Evolutionary conservation across 2,113 vertebrate species (phyloP), one percentile per base, ranked within the genome.

Genomic region (Crotalus tigris): DNA sequence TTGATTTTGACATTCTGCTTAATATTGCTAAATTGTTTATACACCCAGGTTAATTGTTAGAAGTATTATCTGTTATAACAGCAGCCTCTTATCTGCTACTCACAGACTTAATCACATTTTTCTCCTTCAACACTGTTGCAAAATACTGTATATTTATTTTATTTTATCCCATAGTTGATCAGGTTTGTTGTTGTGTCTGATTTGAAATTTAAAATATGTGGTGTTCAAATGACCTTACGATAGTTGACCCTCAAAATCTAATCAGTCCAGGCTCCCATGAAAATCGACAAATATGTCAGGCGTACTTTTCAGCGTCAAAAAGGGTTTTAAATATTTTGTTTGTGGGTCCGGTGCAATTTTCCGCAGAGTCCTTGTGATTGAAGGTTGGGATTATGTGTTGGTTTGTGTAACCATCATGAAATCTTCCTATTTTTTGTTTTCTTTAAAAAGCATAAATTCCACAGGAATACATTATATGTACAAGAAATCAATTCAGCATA

Each of bases 121-220:
- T 55, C 92, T 0, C 61, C 92, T 95, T 93, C 93, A 90, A 95
- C 91, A 57, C 75, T 96, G 57, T 95, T 88, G 87, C 81, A 85
- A 97, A 97, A 97, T 96, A 96, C 94, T 75, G 90, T 91, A 92
- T 93, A 93, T 94, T 58, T 96, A 94, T 75, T 58, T 91, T 93
- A 93, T 94, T 85, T 95, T 95, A 94, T 97, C 91, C 95, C 93
- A 89, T 95, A 96, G 89, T 94, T 97, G 97, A 96, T 97, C 94
- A 93, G 75, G 96, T 97, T 97, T 96, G 96, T 96, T 96, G 93
- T 96, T 96, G 93, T 81, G 91, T 94, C 92, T 94, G 88, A 98
- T 98, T 97, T 98, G 97, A 97, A 98, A 98, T 98, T 90, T 98
- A 97, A 98, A 97, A 98, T 97, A 91, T 95, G 91, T 96, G 96